These are phyloP conservation scores for Grammomys surdaster DNA, from an alignment of 2,113 vertebrate species.

Conservation along the genomic window DNA sequence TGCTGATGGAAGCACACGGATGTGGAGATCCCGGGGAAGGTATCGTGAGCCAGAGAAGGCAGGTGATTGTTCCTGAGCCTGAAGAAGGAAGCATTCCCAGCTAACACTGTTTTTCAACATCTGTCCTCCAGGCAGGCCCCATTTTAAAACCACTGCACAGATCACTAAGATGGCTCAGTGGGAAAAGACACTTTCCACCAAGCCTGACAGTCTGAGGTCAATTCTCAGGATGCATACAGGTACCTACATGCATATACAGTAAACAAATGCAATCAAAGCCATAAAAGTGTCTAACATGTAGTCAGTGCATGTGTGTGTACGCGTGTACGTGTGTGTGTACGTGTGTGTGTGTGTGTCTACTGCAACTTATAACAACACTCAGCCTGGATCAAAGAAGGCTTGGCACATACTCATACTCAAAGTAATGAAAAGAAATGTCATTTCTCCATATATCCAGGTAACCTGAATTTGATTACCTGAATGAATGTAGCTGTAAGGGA, in stretches of 20 bases:
- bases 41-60: rapidly evolving
- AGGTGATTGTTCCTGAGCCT: neutral
- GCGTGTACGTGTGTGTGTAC: neutral
- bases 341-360: neutral
- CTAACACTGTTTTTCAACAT: neutral
- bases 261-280: neutral
- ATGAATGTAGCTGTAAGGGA: conserved; percentile 22
- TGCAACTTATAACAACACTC: conserved; percentile 12
- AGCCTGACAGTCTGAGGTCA: neutral
- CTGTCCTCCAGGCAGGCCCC: neutral
- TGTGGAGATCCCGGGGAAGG: neutral
- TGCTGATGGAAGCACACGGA: neutral
- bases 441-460: neutral
- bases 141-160: neutral
- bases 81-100: neutral
- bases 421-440: neutral
- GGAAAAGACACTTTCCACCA: neutral
- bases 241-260: neutral
- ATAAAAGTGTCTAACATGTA: neutral
- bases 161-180: neutral
- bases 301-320: neutral
- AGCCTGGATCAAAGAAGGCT: neutral
- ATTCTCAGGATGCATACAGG: neutral
- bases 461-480: neutral
- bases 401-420: neutral